Percentiles rank a stretch among this genome's conserved stretches.
Evolutionary conservation across 2,113 vertebrate species (phyloP).

Genomic region (Pelodiscus sinensis): DNA sequence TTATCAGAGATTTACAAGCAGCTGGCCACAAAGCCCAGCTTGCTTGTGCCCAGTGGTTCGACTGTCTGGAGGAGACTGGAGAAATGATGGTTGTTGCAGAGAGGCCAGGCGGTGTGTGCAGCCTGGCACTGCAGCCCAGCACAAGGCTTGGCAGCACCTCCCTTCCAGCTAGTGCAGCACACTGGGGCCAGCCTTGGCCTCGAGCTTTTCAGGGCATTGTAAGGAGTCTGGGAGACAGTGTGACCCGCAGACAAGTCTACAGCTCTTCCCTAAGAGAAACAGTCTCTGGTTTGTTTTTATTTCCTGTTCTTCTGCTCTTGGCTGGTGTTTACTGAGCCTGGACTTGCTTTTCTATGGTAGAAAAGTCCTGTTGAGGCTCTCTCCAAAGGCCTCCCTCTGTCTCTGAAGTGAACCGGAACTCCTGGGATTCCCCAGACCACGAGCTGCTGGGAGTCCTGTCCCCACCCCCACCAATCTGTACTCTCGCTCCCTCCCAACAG

Average conservation of each 20-base stretch:
- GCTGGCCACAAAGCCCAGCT: neutral
- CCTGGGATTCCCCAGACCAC: neutral
- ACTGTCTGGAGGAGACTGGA: neutral
- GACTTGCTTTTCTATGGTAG: neutral
- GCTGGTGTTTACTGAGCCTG: neutral
- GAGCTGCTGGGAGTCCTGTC: neutral
- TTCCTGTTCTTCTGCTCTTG: neutral
- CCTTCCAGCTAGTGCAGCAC: neutral
- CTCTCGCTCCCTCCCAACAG: conserved; percentile 66
- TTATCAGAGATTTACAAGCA: conserved; percentile 20
- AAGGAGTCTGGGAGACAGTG: neutral
- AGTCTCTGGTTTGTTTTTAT: neutral
- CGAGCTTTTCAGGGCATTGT: neutral
- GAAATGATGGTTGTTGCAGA: neutral
- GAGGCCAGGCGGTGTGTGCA: neutral
- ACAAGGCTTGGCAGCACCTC: neutral
- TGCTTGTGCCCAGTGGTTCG: neutral
- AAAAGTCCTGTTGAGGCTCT: neutral
- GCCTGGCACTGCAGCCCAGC: neutral
- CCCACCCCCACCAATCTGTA: neutral
- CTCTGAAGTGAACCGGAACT: neutral
- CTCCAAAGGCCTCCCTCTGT: neutral
- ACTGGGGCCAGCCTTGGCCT: neutral
- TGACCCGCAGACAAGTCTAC: neutral
- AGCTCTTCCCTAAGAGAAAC: neutral